Base-by-base conservation (phyloP, 2,888 invertebrate species). In the Latrodectus hesperus region DNA sequence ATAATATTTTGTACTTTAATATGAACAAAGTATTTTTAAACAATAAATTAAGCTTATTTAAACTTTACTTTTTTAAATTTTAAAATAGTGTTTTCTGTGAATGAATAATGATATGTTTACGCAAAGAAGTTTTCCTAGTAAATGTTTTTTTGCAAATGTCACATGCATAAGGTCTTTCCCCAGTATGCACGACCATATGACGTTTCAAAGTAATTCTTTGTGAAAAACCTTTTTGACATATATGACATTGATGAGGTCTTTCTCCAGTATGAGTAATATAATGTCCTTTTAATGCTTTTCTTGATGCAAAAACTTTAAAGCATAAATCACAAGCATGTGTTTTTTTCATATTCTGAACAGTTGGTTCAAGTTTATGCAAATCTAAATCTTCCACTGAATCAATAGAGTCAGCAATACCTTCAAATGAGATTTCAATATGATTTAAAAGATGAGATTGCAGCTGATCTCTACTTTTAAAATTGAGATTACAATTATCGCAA, bases 81-180 rank as follows among this genome's bases (percentile, higher is more conserved):
- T 55, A 78, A 70, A 68, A 80, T 22, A 51, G 17, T 3, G 72
- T 51, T 52, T 72, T 60, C n/a, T 55, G 2, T 9, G 83, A 74
- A 74, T 88, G 88, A 14, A 26, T 78, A 14, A 70, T 49, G 51
- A 74, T 53, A 74, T 88, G 88, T 53, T 75, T 83, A 12, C 75
- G 73, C 51, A 88, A 75, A 68, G 73, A 74, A 6, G 82, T 68
- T 78, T 83, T 68, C 26, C 83, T 55, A 16, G 74, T 51, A 88
- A 88, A 88, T 14, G 38, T 60, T 55, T 88, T 88, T n/a, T 75
- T 38, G 26, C 88, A 88, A 9, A 79, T 64, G n/a, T 88, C 67
- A 74, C 88, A 88, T n/a, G 1, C 22, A 38, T 73, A 77, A 12
- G 74, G 74, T 75, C 82, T 88, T 9, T 70, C 74, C 11, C 79